Conservation (phyloP, 2,888 invertebrate species). For the Mythimna ferrago region DNA sequence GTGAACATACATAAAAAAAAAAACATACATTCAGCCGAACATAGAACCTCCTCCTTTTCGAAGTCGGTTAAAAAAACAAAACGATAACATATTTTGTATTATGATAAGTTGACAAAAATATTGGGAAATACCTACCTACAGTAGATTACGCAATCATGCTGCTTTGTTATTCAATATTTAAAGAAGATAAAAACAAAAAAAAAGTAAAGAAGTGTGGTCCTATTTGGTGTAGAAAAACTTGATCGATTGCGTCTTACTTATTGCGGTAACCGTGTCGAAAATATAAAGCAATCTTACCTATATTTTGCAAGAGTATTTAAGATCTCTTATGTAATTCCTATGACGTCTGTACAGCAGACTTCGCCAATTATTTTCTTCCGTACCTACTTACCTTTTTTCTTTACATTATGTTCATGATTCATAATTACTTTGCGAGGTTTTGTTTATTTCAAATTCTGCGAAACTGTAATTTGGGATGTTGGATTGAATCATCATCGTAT, state of each 20-base stretch:
- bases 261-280: slow-evolving; percentile 59
- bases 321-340: slow-evolving; percentile 53
- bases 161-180: slow-evolving; percentile 20
- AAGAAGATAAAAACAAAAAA: slow-evolving; percentile 22
- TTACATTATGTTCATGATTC: slow-evolving; percentile 17
- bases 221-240: slow-evolving; percentile 30
- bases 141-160: slow-evolving; percentile 9
- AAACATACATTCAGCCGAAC: too few species aligned
- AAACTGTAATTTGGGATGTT: slow-evolving; percentile 38
- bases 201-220: slow-evolving; percentile 31
- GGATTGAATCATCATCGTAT: slow-evolving; percentile 41
- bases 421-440: slow-evolving; percentile 27
- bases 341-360: slow-evolving; percentile 29
- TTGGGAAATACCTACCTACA: slow-evolving; percentile 23
- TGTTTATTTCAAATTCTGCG: slow-evolving; percentile 39
- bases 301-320: slow-evolving; percentile 57
- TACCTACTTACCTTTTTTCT: slow-evolving; percentile 7
- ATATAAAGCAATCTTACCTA: slow-evolving; percentile 54
- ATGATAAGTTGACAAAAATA: neutral
- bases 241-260: slow-evolving; percentile 57
- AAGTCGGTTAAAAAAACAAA: too few species aligned
- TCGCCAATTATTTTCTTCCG: slow-evolving; percentile 23
- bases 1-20: too few species aligned
- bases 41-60: too few species aligned
- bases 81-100: neutral